Percentiles rank a stretch among this genome's conserved stretches.
Evolutionary conservation across 2,888 invertebrate genomes (phyloP).

Genomic region (Lasioglossum villosulum): DNA sequence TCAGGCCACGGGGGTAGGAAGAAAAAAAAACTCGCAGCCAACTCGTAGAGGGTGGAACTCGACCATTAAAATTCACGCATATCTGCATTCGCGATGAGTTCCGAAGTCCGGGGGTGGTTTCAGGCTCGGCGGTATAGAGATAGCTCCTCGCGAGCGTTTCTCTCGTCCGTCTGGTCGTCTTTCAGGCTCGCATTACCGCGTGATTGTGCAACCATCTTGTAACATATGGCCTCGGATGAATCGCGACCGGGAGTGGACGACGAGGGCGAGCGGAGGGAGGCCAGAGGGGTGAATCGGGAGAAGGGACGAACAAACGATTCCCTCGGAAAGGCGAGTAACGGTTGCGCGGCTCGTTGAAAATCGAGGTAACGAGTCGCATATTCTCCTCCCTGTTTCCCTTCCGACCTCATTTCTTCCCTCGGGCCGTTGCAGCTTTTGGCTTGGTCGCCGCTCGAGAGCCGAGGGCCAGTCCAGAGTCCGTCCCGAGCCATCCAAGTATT

Average conservation of each 20-base stretch:
- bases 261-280: background rate
- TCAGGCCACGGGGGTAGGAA: background rate
- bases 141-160: slow-evolving; percentile 8
- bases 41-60: background rate
- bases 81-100: slow-evolving; percentile 8
- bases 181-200: slow-evolving; percentile 18
- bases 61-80: slow-evolving; percentile 20
- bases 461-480: slow-evolving; percentile 28
- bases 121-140: background rate
- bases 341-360: slow-evolving; percentile 47
- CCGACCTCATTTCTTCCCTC: slow-evolving; percentile 48
- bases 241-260: slow-evolving; percentile 18
- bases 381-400: slow-evolving; percentile 28
- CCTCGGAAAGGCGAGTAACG: slow-evolving; percentile 31
- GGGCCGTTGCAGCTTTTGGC: slow-evolving; percentile 43
- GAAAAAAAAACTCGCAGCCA: background rate
- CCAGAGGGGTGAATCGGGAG: background rate
- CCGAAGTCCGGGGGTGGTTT: background rate
- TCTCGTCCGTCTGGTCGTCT: background rate
- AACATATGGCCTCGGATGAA: slow-evolving; percentile 20
- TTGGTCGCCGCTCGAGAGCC: slow-evolving; percentile 31
- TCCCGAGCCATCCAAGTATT: slow-evolving; percentile 51
- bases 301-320: slow-evolving; percentile 41
- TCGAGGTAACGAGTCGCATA: slow-evolving; percentile 52
- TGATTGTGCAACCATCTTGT: slow-evolving; percentile 27